These are phyloP conservation scores for Cheumatopsyche charites DNA, from an alignment of 1,140 invertebrate species.

Conservation along the genomic window DNA sequence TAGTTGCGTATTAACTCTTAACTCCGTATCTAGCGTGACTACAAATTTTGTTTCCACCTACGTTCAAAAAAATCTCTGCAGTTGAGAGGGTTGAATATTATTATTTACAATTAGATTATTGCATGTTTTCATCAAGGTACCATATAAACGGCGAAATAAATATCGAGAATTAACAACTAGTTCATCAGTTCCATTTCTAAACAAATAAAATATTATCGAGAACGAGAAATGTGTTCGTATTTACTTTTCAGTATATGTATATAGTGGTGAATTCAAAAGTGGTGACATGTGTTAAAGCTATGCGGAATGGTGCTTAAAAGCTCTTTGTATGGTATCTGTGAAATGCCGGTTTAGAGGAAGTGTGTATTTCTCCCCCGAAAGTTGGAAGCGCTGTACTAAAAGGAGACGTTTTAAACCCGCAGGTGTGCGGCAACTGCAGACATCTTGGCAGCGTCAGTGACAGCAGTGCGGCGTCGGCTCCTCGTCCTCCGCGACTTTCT, in stretches of 20 bases:
- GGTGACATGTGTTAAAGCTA: not conserved
- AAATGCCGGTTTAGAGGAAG: conserved; percentile 21
- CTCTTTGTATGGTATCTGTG: conserved; percentile 26
- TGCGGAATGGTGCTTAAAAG: conserved; percentile 17
- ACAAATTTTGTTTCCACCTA: too few relatives aligned
- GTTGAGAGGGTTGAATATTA: not conserved
- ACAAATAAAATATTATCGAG: not conserved
- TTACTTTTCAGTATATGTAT: not conserved
- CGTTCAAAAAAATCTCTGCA: too few relatives aligned
- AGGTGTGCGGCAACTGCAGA: conserved; percentile 40
- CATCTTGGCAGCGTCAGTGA: conserved; percentile 30
- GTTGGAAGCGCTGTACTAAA: conserved; percentile 40
- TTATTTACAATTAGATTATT: not conserved
- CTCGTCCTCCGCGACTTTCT: not conserved
- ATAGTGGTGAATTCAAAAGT: conserved; percentile 11
- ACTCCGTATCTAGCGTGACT: too few relatives aligned
- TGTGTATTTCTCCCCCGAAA: conserved; percentile 1
- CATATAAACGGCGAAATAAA: conserved; percentile 14
- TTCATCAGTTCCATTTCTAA: not conserved
- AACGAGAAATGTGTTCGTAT: not conserved
- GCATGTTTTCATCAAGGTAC: conserved; percentile 22
- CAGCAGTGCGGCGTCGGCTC: conserved; percentile 22
- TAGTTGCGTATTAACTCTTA: too few relatives aligned
- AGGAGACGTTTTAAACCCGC: conserved; percentile 38
- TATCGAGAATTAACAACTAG: not conserved